Evolutionary conservation across 2,797 vertebrate species (phyloP), one percentile per base, ranked within the genome.

Genomic region (Liparis tanakae): DNA sequence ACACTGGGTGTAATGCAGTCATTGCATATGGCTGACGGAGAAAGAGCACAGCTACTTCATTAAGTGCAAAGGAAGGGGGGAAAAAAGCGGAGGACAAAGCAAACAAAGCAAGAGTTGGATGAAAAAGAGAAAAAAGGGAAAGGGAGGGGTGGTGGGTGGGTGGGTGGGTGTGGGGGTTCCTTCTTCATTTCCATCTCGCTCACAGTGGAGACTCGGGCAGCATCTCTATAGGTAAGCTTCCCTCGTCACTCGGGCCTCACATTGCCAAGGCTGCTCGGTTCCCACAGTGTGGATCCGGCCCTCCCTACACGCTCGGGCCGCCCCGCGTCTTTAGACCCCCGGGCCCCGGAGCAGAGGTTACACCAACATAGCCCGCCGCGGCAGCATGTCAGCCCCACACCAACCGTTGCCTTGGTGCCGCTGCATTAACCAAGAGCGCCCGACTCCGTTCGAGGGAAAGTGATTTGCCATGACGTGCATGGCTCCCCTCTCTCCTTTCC

Each of bases 361-460:
- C 93, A 92, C 92, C 92, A 93, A 94, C 94, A 94, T 80, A 91
- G 85, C 81, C 91, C 86, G 89, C 84, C 87, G 79, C 90, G 67
- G 88, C 88, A 88, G 89, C 93, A 91, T 94, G 94, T 94, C 94
- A 94, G 91, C 79, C 91, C 86, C 89, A 74, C 89, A 93, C 90
- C 89, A 89, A 88, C 85, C 88, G 94, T 94, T 95, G 93, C 94
- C 93, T 91, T 93, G 93, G 92, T 91, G 90, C 90, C 37, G 78
- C 86, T 70, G 80, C 82, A 86, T 88, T 89, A 86, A 79, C 72
- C 72, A 84, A 77, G 85, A 85, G 86, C 86, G 85, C 82, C 82
- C 39, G 80, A 88, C 81, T 90, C 78, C 57, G 84, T 83, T 78
- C 39, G 70, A 80, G 86, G 79, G 78, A 72, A 85, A 91, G 91